Evolutionary conservation across 2,113 vertebrate genomes (phyloP).

Genomic region (Phalacrocorax pelagicus): DNA sequence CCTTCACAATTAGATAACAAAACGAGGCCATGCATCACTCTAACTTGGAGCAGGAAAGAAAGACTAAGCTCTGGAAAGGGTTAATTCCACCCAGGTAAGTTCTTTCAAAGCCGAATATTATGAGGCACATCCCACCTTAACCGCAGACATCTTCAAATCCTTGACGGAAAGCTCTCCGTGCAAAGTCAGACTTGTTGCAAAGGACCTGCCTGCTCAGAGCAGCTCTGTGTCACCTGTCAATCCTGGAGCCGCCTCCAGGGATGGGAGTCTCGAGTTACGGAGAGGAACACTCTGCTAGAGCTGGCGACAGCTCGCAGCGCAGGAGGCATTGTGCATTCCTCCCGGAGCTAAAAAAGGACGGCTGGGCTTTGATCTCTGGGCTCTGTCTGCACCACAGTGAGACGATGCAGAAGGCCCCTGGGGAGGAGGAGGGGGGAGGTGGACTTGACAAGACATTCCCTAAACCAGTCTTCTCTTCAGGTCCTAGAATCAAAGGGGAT

Average conservation of each 20-base stretch:
- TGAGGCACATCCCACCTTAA: conserved; percentile 5
- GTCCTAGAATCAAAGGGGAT: conserved; percentile 37
- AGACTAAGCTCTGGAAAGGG: background rate
- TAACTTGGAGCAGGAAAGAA: background rate
- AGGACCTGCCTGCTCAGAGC: background rate
- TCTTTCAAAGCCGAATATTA: background rate
- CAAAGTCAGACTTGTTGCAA: conserved; percentile 49
- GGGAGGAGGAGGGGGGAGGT: conserved; percentile 31
- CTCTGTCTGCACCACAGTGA: conserved; percentile 50
- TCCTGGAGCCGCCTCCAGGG: background rate
- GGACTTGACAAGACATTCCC: conserved; percentile 41
- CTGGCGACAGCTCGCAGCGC: conserved; percentile 37
- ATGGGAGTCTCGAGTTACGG: conserved; percentile 3
- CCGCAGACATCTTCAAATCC: conserved; percentile 29
- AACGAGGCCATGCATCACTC: background rate
- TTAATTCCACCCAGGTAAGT: conserved; percentile 32
- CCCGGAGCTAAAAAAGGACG: background rate
- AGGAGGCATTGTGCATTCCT: conserved; percentile 35
- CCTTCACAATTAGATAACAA: fast-evolving
- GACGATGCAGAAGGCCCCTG: conserved; percentile 38
- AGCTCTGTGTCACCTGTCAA: conserved; percentile 40
- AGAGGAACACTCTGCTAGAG: background rate
- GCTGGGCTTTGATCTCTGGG: conserved; percentile 45
- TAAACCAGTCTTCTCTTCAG: background rate
- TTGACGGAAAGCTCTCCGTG: background rate